Evolutionary conservation across 2,888 invertebrate species (phyloP), one percentile per base, ranked within the genome.

Genomic region (Harpalus rufipes): DNA sequence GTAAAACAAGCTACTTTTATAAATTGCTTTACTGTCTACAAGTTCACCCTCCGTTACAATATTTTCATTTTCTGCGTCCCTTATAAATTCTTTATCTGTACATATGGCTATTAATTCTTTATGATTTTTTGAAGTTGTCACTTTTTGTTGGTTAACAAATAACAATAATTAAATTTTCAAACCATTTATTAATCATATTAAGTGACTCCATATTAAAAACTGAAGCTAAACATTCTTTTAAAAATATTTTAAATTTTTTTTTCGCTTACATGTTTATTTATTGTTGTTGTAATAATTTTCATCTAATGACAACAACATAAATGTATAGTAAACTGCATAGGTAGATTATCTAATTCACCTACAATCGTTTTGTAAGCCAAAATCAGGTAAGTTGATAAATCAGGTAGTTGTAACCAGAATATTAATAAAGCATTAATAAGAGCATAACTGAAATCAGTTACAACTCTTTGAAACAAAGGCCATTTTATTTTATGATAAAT

Each of bases 141-240:
- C n/a, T 68, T 39, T 68, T 68, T 14, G 68, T 68, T 14, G 12
- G 68, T n/a, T 41, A 68, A 68, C 68, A 68, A 7, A 68, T 12
- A 2, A 68, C 68, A 14, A 39, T n/a, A 12, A 68, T 39, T 14
- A 68, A 41, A 14, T 68, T 32, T 39, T 68, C 18, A 21, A 63
- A 63, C 63, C 63, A 63, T 63, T 63, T 18, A 5, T 21, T 25
- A 25, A 63, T 25, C 0, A 39, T 68, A n/a, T 68, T 1, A n/a
- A 68, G 7, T 14, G 32, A n/a, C 4, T 16, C n/a, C 68, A 68
- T 68, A 68, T 68, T 16, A 39, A 68, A 68, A 12, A 68, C 39
- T 14, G 68, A 10, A n/a, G 68, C 41, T 14, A 68, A n/a, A 68
- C 68, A 68, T 68, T 41, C 68, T 39, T 68, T 68, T 39, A 68